Percentiles rank a stretch among this genome's conserved stretches.
phyloP scores from a whole-genome alignment of 1,140 invertebrate species.

The Drosophila sproati region DNA sequence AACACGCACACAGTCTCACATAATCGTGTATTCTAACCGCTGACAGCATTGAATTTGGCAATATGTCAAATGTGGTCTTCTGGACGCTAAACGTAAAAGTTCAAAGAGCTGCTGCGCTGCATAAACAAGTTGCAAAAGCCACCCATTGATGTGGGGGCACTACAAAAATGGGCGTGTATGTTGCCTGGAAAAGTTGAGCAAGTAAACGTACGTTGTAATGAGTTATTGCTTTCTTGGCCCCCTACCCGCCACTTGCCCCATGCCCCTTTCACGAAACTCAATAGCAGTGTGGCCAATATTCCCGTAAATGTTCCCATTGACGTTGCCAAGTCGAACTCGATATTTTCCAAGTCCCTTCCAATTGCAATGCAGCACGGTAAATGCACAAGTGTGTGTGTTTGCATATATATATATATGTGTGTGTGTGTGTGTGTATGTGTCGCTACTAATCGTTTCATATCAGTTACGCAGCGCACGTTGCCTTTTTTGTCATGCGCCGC shows the following conservation, averaged over 20 bases:
- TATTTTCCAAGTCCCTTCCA: constrained; percentile 63
- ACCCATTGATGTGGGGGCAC: constrained; percentile 47
- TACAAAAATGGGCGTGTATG: constrained; percentile 16
- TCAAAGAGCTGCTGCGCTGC: constrained; percentile 72
- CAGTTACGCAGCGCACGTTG: constrained; percentile 76
- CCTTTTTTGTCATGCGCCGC: constrained; percentile 36
- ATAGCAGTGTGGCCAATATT: constrained; percentile 45
- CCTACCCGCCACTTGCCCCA: neutral
- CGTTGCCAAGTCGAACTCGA: constrained; percentile 51
- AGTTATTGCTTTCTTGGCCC: constrained; percentile 68
- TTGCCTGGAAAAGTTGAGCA: constrained; percentile 64
- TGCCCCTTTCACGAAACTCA: constrained; percentile 54
- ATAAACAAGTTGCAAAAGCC: constrained; percentile 68
- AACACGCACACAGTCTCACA: neutral
- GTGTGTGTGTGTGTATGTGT: constrained; percentile 30
- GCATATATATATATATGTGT: constrained; percentile 11
- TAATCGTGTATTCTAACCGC: constrained; percentile 8
- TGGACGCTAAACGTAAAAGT: constrained; percentile 72
- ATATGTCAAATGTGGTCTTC: constrained; percentile 80
- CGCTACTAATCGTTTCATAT: constrained; percentile 73
- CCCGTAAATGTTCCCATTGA: constrained; percentile 12
- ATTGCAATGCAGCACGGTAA: constrained; percentile 56
- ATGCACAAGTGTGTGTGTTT: neutral
- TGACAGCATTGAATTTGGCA: constrained; percentile 77
- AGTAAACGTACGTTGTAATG: constrained; percentile 79